Percentiles rank a stretch among this genome's conserved stretches.
These are phyloP conservation scores for Ornithoptera alexandrae DNA, from an alignment of 2,888 invertebrate species.

Conservation along the genomic window DNA sequence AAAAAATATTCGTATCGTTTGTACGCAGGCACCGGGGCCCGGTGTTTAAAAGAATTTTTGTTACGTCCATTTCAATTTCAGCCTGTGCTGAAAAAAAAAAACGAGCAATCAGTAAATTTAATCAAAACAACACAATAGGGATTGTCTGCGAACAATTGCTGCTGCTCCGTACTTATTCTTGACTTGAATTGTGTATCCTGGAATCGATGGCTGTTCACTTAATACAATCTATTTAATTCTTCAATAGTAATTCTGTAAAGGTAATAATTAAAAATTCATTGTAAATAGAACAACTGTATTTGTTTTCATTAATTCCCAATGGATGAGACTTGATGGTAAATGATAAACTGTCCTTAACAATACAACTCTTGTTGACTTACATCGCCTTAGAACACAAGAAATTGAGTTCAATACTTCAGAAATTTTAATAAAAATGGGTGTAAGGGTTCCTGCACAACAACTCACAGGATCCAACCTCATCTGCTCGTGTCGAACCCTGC, in stretches of 20 bases:
- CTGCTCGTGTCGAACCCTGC: too few species aligned
- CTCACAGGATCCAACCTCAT: too few species aligned
- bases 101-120: conserved; percentile 70
- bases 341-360: too few species aligned
- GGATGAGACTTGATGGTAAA: too few species aligned
- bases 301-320: too few species aligned
- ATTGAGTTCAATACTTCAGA: too few species aligned
- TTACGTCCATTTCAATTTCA: conserved; percentile 46
- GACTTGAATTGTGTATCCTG: conserved; percentile 19
- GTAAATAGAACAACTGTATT: too few species aligned
- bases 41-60: conserved; percentile 45
- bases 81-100: conserved; percentile 53
- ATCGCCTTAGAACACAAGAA: too few species aligned
- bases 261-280: too few species aligned
- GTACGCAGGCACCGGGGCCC: conserved; percentile 13
- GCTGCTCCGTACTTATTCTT: conserved; percentile 26
- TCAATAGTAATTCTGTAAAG: background rate
- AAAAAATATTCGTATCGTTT: conserved; percentile 33
- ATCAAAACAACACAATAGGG: conserved; percentile 72
- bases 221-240: background rate
- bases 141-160: conserved; percentile 43
- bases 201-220: conserved; percentile 10
- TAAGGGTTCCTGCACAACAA: too few species aligned
- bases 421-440: too few species aligned
- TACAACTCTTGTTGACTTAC: too few species aligned